Evolutionary conservation across 1,140 invertebrate genomes (phyloP).

Genomic region (Ceratosolen solmsi): DNA sequence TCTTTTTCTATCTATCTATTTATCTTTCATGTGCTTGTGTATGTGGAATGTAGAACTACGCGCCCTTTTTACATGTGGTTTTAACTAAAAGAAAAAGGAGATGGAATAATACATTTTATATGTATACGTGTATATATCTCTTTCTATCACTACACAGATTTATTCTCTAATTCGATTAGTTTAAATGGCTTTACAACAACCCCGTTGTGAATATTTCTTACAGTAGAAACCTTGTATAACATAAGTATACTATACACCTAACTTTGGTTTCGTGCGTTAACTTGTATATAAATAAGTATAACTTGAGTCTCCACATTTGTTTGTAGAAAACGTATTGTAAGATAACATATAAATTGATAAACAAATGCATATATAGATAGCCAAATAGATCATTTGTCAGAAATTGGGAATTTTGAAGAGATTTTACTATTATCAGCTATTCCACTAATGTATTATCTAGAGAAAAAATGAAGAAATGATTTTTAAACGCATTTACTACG

Average conservation of each 20-base stretch:
- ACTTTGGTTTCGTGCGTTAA: too few species aligned
- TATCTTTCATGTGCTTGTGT: background rate
- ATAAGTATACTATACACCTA: too few species aligned
- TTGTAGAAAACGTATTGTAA: too few species aligned
- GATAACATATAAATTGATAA: background rate
- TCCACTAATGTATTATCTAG: too few species aligned
- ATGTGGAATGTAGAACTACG: background rate
- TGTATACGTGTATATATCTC: background rate
- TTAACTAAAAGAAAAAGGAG: slow-evolving; percentile 37
- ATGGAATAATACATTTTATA: slow-evolving; percentile 28
- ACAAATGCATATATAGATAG: background rate
- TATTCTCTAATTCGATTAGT: slow-evolving; percentile 74
- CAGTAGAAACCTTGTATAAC: too few species aligned
- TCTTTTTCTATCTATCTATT: background rate
- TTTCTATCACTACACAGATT: slow-evolving; percentile 47
- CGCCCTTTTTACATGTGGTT: background rate
- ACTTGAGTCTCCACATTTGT: too few species aligned
- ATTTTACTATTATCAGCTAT: too few species aligned
- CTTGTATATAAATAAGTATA: too few species aligned
- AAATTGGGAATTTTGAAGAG: too few species aligned
- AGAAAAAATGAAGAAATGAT: too few species aligned
- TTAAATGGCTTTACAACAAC: slow-evolving; percentile 75
- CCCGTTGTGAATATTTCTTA: slow-evolving; percentile 65
- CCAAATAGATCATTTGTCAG: too few species aligned
- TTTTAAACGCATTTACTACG: too few species aligned